Conservation (phyloP, 1,140 invertebrate species). For the Eupristina koningsbergeri region DNA sequence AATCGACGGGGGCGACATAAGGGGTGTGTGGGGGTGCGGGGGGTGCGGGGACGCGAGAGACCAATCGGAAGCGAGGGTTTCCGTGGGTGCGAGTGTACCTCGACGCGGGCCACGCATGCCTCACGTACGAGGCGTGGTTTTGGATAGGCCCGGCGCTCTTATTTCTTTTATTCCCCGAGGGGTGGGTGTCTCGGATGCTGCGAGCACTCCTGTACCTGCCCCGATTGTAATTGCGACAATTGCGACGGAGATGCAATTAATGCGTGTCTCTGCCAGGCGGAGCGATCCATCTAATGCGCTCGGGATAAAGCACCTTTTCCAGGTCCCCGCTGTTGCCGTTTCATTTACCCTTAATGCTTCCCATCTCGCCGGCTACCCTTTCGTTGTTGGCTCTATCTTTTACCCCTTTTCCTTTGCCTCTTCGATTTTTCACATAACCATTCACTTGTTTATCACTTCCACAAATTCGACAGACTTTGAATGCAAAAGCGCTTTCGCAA, state of each 20-base stretch:
- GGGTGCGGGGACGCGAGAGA: constrained; percentile 60
- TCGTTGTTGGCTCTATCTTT: too few species aligned
- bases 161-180: background rate
- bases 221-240: constrained; percentile 7
- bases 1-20: constrained; percentile 21
- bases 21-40: constrained; percentile 22
- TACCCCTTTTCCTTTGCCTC: too few species aligned
- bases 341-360: background rate
- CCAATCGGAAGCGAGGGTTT: constrained; percentile 72
- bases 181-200: background rate
- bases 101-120: constrained; percentile 54
- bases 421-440: background rate
- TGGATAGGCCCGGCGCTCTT: constrained; percentile 50
- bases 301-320: background rate
- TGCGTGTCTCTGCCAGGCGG: background rate
- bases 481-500: too few species aligned
- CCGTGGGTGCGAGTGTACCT: constrained; percentile 60
- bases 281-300: background rate
- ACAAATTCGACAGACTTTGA: too few species aligned
- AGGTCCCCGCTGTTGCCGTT: background rate
- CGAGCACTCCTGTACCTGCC: background rate
- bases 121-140: constrained; percentile 71
- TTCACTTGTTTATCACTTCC: too few species aligned
- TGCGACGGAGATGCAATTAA: constrained; percentile 20
- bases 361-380: background rate